These are phyloP conservation scores for Dreissena polymorpha DNA, from an alignment of 1,140 invertebrate species.

Conservation along the genomic window DNA sequence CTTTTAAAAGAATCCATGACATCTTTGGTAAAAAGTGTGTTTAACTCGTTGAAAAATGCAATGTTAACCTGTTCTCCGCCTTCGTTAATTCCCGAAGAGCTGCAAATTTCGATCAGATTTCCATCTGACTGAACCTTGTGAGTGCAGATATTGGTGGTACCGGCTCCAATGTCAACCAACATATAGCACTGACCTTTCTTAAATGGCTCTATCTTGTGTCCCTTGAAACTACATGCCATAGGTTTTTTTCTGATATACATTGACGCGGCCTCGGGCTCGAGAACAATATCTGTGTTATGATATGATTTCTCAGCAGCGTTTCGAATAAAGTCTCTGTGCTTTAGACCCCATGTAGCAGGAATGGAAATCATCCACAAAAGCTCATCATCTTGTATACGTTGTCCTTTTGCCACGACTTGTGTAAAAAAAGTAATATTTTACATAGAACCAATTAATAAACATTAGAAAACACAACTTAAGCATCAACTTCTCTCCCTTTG, in stretches of 20 bases:
- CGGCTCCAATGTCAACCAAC: constrained; percentile 52
- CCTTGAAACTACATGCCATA: neutral
- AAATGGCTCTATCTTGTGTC: neutral
- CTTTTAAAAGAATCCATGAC: neutral
- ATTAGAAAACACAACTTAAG: neutral
- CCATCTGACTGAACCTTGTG: neutral
- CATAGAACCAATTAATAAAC: neutral
- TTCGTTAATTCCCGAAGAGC: neutral
- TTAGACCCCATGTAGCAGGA: constrained; percentile 40
- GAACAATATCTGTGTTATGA: constrained; percentile 29
- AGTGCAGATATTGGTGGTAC: constrained; percentile 2
- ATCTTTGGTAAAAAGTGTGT: neutral
- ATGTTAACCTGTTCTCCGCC: neutral
- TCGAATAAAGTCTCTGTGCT: constrained; percentile 40
- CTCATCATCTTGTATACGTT: constrained; percentile 1
- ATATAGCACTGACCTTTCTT: constrained; percentile 41
- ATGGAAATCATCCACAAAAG: constrained; percentile 44
- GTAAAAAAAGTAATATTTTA: no score
- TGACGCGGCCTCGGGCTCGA: constrained; percentile 57
- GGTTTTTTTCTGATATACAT: constrained; percentile 41
- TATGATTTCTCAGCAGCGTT: constrained; percentile 44
- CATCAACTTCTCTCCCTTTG: neutral
- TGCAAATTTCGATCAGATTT: neutral
- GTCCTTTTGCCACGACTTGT: neutral
- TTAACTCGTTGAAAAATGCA: neutral